Evolutionary conservation across 2,888 invertebrate genomes (phyloP), one percentile per base, ranked within the genome.

Genomic region (Oxytorus armatus): DNA sequence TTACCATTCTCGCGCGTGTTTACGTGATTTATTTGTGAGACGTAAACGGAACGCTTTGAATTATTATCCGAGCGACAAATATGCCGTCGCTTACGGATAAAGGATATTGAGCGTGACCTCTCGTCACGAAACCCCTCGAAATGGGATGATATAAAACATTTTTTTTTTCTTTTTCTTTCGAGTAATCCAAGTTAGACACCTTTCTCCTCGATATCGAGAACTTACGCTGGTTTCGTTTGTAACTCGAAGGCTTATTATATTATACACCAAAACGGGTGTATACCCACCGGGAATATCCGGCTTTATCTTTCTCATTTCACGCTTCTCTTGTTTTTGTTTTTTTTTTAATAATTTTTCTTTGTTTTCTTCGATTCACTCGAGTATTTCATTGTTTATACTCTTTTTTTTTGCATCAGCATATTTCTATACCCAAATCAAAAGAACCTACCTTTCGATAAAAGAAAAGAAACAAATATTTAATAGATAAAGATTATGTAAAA

Each of bases 201-300:
- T 61, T 68, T n/a, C 53, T 78, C 66, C 73, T 75, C 69, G 55
- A 70, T 69, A 65, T 79, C 74, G 79, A 79, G 79, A 79, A 77
- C 69, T 79, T 65, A 65, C 79, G 79, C 79, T 79, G 79, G 79
- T 70, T 79, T 79, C 79, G 79, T 79, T 75, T 51, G 79, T 75
- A 75, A 78, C 78, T 68, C 73, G 74, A 79, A 65, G 33, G 49
- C 42, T 63, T 61, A 57, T 65, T 44, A 59, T 33, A 69, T 47
- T 57, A 63, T 21, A 72, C 11, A n/a, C n/a, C n/a, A n/a, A n/a
- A n/a, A n/a, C n/a, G n/a, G n/a, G n/a, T n/a, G n/a, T n/a, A n/a
- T n/a, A 68, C 18, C 39, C 63, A 61, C 44, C 44, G 23, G 77
- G 42, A 42, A 72, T 59, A 29, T 61, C 44, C 49, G 16, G 7